These are phyloP conservation scores for Coendou prehensilis DNA, from an alignment of 2,797 vertebrate species.

Conservation along the genomic window DNA sequence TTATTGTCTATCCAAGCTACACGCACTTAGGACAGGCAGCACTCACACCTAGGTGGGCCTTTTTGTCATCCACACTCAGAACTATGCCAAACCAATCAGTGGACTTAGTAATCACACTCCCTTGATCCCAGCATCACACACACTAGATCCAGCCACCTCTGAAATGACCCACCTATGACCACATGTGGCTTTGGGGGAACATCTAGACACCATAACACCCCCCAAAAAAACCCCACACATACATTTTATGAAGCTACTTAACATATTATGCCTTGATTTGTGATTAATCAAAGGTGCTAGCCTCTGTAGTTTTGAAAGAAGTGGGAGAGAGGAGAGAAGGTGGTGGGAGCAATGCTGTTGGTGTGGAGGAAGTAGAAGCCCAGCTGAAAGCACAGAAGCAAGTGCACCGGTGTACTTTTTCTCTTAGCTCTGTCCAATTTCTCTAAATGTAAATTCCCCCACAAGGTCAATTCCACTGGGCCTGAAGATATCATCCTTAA, in stretches of 20 bases:
- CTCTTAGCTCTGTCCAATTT: background rate
- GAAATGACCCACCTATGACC: background rate
- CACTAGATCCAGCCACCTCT: background rate
- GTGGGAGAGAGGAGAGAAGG: background rate
- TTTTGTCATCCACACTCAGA: background rate
- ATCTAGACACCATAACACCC: background rate
- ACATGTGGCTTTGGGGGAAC: background rate
- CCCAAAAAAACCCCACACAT: background rate
- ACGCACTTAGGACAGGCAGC: background rate
- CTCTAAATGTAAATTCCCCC: background rate
- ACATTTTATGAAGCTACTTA: background rate
- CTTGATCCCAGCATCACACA: background rate
- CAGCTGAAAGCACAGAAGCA: background rate
- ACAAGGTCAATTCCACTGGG: background rate
- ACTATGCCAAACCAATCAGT: background rate
- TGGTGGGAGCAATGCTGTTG: background rate
- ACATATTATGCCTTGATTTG: background rate
- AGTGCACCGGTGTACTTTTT: background rate
- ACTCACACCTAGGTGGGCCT: background rate
- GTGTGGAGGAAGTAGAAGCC: background rate
- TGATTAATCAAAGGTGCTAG: background rate
- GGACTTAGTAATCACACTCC: background rate
- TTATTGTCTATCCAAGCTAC: background rate
- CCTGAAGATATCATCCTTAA: conserved; percentile 7
- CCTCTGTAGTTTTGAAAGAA: background rate